These are phyloP conservation scores for Macrotrachela quadricornifera DNA, from an alignment of 1,140 invertebrate species.

Conservation along the genomic window DNA sequence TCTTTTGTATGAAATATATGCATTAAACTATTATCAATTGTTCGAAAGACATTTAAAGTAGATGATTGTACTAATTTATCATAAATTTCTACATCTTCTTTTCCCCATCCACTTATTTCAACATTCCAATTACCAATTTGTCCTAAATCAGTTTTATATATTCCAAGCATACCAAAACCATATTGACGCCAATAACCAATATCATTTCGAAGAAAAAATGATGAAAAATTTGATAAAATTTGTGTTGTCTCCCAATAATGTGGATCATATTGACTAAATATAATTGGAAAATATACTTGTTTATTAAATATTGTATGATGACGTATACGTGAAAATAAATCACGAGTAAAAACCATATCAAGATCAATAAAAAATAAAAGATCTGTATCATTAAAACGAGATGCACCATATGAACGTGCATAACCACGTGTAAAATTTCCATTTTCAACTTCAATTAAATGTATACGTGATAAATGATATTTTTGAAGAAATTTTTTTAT, in stretches of 20 bases:
- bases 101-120: constrained; percentile 43
- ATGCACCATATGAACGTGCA: constrained; percentile 14
- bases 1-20: constrained; percentile 70
- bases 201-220: constrained; percentile 35
- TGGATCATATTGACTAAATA: constrained; percentile 84
- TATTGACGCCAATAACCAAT: constrained; percentile 75
- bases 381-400: constrained; percentile 34
- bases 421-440: no score
- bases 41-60: constrained; percentile 45
- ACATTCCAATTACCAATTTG: constrained; percentile 61
- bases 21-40: constrained; percentile 61
- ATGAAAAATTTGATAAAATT: constrained; percentile 6
- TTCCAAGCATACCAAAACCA: constrained; percentile 79
- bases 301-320: constrained; percentile 50
- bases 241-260: constrained; percentile 12
- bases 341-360: constrained; percentile 30
- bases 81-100: constrained; percentile 45
- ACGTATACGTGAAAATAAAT: constrained; percentile 26
- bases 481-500: no score
- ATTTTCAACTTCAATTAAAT: no score
- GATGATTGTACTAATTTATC: constrained; percentile 46
- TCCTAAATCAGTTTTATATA: constrained; percentile 65
- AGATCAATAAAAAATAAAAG: constrained; percentile 47
- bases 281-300: constrained; percentile 82
- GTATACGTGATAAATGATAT: no score